Conservation (phyloP, 2,797 vertebrate species). For the Poeciliopsis presidionis region DNA sequence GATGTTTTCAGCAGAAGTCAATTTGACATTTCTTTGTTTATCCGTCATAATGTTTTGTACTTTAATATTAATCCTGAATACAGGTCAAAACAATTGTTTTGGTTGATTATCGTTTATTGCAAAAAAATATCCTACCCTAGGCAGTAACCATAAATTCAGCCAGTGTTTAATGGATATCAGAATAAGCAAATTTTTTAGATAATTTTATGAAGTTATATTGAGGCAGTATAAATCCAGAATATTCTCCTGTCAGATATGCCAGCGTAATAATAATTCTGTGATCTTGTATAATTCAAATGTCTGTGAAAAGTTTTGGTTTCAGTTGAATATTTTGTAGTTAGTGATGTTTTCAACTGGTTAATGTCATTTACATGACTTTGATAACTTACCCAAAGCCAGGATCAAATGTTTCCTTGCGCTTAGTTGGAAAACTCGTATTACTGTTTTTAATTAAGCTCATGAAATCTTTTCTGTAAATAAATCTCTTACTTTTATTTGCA, state of each 20-base stretch:
- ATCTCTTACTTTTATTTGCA: conserved; percentile 39
- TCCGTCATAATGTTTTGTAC: conserved; percentile 30
- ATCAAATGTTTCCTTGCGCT: background rate
- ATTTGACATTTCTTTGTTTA: background rate
- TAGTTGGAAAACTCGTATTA: background rate
- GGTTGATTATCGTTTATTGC: background rate
- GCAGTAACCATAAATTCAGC: background rate
- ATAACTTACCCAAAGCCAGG: conserved; percentile 11
- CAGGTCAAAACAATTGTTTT: background rate
- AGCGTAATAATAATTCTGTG: background rate
- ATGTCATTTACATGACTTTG: background rate
- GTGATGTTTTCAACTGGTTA: conserved; percentile 2
- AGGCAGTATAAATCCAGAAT: background rate
- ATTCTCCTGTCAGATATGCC: background rate
- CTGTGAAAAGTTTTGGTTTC: conserved; percentile 13
- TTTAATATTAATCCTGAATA: conserved; percentile 21
- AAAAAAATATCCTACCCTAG: background rate
- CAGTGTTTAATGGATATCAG: background rate
- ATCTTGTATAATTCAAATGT: conserved; percentile 28
- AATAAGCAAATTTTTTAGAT: background rate
- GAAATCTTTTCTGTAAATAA: conserved; percentile 45
- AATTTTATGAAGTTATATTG: background rate
- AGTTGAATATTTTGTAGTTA: conserved; percentile 4
- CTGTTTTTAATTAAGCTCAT: conserved; percentile 1
- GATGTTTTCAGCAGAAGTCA: background rate